These are phyloP conservation scores for Selenia dentaria DNA, from an alignment of 2,888 invertebrate genomes.

Conservation along the genomic window DNA sequence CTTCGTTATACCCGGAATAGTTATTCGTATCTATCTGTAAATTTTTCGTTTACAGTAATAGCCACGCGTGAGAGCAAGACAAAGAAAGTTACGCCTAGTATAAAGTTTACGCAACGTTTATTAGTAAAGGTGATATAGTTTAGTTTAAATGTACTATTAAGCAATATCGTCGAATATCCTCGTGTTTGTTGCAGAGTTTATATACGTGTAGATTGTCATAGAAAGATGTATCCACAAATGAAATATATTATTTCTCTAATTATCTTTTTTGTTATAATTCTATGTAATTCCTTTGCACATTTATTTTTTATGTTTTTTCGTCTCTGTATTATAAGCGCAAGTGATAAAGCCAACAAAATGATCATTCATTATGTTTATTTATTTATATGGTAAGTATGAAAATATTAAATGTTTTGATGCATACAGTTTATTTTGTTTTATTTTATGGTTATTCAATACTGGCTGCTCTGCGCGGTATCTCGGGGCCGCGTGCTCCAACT, in stretches of 20 bases:
- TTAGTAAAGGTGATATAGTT: too few species aligned
- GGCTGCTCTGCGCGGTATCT: too few species aligned
- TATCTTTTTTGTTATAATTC: not conserved
- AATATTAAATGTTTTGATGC: conserved; percentile 31
- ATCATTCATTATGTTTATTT: conserved; percentile 32
- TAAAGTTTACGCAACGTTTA: too few species aligned
- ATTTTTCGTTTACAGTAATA: too few species aligned
- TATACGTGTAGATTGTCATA: conserved; percentile 15
- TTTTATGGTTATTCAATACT: too few species aligned
- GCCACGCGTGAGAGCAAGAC: too few species aligned
- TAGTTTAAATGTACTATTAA: conserved; percentile 15
- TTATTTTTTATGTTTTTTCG: conserved; percentile 25
- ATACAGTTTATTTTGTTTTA: conserved; percentile 11
- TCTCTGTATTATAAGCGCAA: conserved; percentile 31
- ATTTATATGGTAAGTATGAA: conserved; percentile 34
- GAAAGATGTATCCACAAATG: conserved; percentile 6
- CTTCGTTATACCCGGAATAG: too few species aligned
- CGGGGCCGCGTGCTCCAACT: too few species aligned
- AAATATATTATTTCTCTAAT: conserved; percentile 1
- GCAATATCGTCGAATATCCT: conserved; percentile 16
- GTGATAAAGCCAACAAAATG: conserved; percentile 35
- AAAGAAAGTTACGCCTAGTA: too few species aligned
- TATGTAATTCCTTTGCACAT: conserved; percentile 7
- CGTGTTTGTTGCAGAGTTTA: conserved; percentile 26
- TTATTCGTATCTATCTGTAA: too few species aligned